These are phyloP conservation scores for Ormyrus labotus DNA, from an alignment of 2,888 invertebrate genomes.

Conservation along the genomic window DNA sequence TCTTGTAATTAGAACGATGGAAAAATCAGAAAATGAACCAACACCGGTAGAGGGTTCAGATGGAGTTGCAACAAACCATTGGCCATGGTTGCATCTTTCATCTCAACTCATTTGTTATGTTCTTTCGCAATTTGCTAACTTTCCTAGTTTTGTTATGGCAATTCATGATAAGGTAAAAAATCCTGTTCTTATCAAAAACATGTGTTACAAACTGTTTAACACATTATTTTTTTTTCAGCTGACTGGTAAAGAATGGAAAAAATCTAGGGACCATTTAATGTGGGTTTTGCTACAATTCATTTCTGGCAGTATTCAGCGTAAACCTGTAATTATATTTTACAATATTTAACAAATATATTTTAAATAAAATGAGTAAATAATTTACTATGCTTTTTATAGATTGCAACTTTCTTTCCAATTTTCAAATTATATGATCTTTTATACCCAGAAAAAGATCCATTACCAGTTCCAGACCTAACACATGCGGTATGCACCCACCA, in stretches of 20 bases:
- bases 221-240: slow-evolving; percentile 25
- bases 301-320: slow-evolving; percentile 96
- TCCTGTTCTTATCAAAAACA: slow-evolving; percentile 7
- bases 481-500: slow-evolving; percentile 91
- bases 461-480: slow-evolving; percentile 90
- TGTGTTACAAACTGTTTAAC: slow-evolving; percentile 19
- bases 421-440: slow-evolving; percentile 93
- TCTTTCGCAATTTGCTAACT: slow-evolving; percentile 94
- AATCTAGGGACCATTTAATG: slow-evolving; percentile 97
- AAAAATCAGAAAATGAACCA: slow-evolving; percentile 86
- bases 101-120: slow-evolving; percentile 97
- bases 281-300: slow-evolving; percentile 98
- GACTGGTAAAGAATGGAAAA: slow-evolving; percentile 86
- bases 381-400: slow-evolving; percentile 73
- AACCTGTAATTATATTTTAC: slow-evolving; percentile 80
- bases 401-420: slow-evolving; percentile 91
- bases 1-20: slow-evolving; percentile 93
- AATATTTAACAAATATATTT: slow-evolving; percentile 53
- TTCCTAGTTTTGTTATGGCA: slow-evolving; percentile 93
- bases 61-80: slow-evolving; percentile 82
- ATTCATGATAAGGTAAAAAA: slow-evolving; percentile 86
- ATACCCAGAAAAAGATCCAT: slow-evolving; percentile 93
- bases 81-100: slow-evolving; percentile 95
- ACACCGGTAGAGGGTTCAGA: slow-evolving; percentile 79
- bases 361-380: not conserved